These are phyloP conservation scores for Trissoscelio sp. DNA, from an alignment of 2,888 invertebrate genomes.

Conservation along the genomic window DNA sequence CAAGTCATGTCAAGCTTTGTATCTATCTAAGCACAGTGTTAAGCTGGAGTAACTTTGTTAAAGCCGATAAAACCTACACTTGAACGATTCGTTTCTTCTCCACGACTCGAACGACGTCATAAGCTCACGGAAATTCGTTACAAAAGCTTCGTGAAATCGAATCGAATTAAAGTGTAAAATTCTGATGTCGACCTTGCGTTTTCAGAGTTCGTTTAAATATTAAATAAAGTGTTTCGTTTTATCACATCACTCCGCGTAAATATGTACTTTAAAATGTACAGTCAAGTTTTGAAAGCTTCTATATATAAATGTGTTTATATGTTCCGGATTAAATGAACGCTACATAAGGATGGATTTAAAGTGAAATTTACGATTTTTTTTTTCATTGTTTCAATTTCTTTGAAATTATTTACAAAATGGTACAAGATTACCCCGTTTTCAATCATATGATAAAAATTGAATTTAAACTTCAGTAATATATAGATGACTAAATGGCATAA, in stretches of 20 bases:
- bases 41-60: constrained; percentile 53
- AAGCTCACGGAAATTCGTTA: constrained; percentile 39
- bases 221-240: constrained; percentile 15
- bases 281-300: background rate
- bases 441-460: no score
- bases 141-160: constrained; percentile 33
- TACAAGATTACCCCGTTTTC: no score
- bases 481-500: no score
- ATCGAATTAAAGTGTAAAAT: constrained; percentile 26
- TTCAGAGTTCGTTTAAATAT: constrained; percentile 16
- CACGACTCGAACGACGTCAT: constrained; percentile 45
- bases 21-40: constrained; percentile 42
- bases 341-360: no score
- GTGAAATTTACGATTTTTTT: no score
- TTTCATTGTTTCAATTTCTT: no score
- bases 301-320: no score
- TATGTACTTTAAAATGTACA: background rate
- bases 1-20: constrained; percentile 46
- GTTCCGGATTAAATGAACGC: no score
- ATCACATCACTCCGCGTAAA: constrained; percentile 1
- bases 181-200: constrained; percentile 15
- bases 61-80: constrained; percentile 52
- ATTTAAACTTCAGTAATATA: no score
- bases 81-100: constrained; percentile 43
- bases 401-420: no score